Conservation (phyloP, 2,797 vertebrate genomes). For the Octomys mimax region DNA sequence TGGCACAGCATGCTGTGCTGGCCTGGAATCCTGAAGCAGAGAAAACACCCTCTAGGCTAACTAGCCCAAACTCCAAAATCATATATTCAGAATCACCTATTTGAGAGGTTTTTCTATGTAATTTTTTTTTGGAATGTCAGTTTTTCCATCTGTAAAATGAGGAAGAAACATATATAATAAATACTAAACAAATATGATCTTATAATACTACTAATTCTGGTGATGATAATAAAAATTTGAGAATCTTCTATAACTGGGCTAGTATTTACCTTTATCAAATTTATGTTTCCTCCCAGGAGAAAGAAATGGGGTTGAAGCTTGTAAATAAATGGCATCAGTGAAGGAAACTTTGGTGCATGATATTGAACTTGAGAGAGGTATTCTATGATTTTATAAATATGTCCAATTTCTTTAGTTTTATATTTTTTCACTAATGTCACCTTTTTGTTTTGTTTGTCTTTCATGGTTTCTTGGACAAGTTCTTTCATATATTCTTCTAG, state of each 20-base stretch:
- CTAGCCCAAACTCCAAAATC: neutral
- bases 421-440: neutral
- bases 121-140: neutral
- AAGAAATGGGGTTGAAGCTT: neutral
- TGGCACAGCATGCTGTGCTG: no score
- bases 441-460: neutral
- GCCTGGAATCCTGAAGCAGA: neutral
- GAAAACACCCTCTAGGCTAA: neutral
- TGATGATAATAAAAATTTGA: neutral
- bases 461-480: neutral
- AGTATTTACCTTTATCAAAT: neutral
- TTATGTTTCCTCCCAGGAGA: neutral
- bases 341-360: neutral
- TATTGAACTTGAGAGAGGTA: neutral
- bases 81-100: neutral
- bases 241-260: neutral
- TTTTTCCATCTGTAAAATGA: neutral
- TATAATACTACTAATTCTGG: constrained; percentile 30
- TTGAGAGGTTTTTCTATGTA: neutral
- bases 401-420: neutral
- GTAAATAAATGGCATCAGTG: neutral
- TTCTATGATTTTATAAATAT: neutral
- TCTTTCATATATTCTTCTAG: neutral
- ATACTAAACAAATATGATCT: neutral
- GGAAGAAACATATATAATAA: neutral